phyloP scores from a whole-genome alignment of 2,888 invertebrate genomes.

The Parnassius orleans region DNA sequence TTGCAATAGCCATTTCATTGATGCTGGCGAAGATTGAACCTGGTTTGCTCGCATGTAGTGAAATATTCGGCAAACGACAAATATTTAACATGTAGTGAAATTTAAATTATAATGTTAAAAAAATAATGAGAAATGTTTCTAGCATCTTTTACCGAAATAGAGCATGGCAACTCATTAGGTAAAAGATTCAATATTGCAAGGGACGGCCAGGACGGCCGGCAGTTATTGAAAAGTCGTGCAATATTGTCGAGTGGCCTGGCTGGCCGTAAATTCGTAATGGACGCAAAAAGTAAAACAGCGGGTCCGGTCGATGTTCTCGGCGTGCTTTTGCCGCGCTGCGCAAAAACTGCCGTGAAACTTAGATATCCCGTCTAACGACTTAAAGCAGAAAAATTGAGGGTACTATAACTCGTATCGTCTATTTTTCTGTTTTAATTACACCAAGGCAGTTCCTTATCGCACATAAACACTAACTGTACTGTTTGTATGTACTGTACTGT shows the following conservation, averaged over 20 bases:
- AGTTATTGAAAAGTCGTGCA: conserved; percentile 81
- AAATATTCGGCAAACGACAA: too few species aligned
- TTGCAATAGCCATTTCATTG: too few species aligned
- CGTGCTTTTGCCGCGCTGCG: conserved; percentile 45
- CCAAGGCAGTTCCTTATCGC: conserved; percentile 1
- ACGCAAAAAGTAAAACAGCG: conserved; percentile 74
- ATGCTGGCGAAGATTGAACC: too few species aligned
- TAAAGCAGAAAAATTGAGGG: too few species aligned
- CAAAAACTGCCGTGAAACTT: conserved; percentile 71
- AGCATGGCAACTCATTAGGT: conserved; percentile 54
- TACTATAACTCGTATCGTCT: conserved; percentile 42
- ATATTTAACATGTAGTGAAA: too few species aligned
- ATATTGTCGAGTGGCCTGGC: conserved; percentile 76
- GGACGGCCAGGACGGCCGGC: conserved; percentile 59
- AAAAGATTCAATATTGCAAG: conserved; percentile 73
- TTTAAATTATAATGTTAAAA: too few species aligned
- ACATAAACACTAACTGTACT: background rate
- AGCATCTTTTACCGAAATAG: conserved; percentile 33
- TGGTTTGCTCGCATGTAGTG: too few species aligned
- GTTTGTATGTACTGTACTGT: too few species aligned
- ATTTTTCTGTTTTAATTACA: conserved; percentile 42
- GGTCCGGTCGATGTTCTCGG: conserved; percentile 50
- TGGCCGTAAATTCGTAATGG: conserved; percentile 78
- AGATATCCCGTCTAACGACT: conserved; percentile 35
- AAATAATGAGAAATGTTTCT: conserved; percentile 14